Conservation (phyloP, 2,888 invertebrate species). For the Catocala nupta region DNA sequence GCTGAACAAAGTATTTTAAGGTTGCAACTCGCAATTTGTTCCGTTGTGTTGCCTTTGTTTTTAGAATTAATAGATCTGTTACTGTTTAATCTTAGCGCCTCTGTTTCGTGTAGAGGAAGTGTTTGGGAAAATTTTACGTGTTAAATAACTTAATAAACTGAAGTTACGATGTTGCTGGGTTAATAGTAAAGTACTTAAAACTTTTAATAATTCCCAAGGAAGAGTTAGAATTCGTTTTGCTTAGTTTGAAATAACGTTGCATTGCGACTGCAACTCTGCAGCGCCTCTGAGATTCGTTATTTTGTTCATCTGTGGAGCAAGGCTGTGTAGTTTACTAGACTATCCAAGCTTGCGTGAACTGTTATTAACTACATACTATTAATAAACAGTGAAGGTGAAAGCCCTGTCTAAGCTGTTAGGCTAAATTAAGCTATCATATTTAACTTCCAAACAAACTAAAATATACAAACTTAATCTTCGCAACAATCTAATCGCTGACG, state of each 20-base stretch:
- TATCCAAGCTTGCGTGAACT: too few species aligned
- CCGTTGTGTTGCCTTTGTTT: slow-evolving; percentile 40
- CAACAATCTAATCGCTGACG: slow-evolving; percentile 21
- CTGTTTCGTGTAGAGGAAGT: slow-evolving; percentile 9
- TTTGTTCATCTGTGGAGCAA: too few species aligned
- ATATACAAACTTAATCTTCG: not conserved
- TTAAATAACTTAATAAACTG: too few species aligned
- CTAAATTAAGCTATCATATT: slow-evolving; percentile 6
- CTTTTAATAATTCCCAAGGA: too few species aligned
- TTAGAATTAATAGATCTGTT: slow-evolving; percentile 34
- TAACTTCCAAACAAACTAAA: slow-evolving; percentile 7
- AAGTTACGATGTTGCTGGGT: too few species aligned
- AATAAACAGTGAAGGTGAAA: slow-evolving; percentile 9
- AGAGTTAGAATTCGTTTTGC: too few species aligned
- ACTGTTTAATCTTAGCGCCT: slow-evolving; percentile 22
- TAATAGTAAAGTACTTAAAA: too few species aligned
- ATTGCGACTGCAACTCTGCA: too few species aligned
- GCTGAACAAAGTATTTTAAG: slow-evolving; percentile 51
- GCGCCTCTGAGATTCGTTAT: too few species aligned
- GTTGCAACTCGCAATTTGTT: slow-evolving; percentile 55
- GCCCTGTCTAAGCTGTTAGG: not conserved
- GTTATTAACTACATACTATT: too few species aligned
- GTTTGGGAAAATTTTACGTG: not conserved
- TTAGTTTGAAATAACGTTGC: too few species aligned
- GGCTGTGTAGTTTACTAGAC: too few species aligned